A percentile compares a stretch with the other conserved stretches of the same genome.
phyloP scores from a whole-genome alignment of 2,888 invertebrate species.

The Chrysina gloriosa region DNA sequence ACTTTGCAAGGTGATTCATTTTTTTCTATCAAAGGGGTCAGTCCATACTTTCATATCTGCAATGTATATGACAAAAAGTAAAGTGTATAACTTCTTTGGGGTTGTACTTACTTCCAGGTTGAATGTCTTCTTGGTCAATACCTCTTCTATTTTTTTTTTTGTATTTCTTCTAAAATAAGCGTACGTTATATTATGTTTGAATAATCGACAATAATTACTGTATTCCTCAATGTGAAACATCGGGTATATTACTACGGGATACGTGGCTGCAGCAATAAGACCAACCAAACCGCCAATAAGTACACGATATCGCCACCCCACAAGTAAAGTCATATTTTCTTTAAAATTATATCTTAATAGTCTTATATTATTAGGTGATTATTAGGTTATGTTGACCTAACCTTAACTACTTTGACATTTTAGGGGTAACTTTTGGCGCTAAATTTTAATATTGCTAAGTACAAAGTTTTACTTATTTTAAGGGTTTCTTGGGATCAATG shows the following conservation, averaged over 20 bases:
- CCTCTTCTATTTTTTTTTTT: slow-evolving; percentile 65
- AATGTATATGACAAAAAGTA: slow-evolving; percentile 48
- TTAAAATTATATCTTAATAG: neutral
- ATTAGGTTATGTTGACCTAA: too few species aligned
- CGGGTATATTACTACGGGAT: slow-evolving; percentile 73
- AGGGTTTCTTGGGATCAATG: too few species aligned
- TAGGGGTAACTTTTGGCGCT: too few species aligned
- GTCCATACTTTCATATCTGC: slow-evolving; percentile 70
- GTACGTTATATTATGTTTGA: slow-evolving; percentile 28
- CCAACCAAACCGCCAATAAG: slow-evolving; percentile 71
- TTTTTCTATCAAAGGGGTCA: slow-evolving; percentile 67
- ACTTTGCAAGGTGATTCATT: slow-evolving; percentile 45
- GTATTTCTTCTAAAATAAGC: slow-evolving; percentile 63
- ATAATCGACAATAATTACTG: slow-evolving; percentile 62
- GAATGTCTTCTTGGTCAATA: slow-evolving; percentile 68
- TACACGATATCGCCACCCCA: slow-evolving; percentile 70
- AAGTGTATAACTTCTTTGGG: neutral
- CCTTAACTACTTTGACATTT: too few species aligned
- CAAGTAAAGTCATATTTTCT: slow-evolving; percentile 54
- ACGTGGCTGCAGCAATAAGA: slow-evolving; percentile 67
- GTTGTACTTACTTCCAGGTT: slow-evolving; percentile 69
- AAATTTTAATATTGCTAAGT: too few species aligned
- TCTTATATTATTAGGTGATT: too few species aligned
- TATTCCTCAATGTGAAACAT: slow-evolving; percentile 72
- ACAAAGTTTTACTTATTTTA: too few species aligned